Conservation (phyloP, 2,113 vertebrate species). For the Egretta garzetta region DNA sequence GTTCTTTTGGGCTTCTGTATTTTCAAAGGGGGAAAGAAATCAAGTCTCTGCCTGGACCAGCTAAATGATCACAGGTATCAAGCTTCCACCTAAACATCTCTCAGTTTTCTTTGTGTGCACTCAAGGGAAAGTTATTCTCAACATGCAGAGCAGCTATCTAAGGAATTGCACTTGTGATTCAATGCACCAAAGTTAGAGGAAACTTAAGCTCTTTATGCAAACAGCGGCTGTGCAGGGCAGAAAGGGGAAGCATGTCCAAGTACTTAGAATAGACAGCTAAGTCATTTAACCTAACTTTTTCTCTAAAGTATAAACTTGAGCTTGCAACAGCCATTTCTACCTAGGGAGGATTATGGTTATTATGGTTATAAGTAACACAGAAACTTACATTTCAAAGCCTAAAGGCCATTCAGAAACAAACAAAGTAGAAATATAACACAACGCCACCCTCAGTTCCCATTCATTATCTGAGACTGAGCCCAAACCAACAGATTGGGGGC, state of each 20-base stretch:
- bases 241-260: not conserved
- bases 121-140: not conserved
- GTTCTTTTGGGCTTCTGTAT: not conserved
- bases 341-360: rapidly evolving
- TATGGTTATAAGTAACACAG: rapidly evolving
- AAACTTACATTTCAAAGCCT: not conserved
- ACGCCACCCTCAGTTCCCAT: rapidly evolving
- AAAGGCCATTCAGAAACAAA: not conserved
- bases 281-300: not conserved
- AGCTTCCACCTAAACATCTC: not conserved
- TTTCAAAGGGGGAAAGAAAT: not conserved
- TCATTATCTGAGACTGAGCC: not conserved
- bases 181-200: not conserved
- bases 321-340: not conserved
- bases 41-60: not conserved
- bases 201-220: not conserved
- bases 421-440: rapidly evolving
- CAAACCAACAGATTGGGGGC: not conserved
- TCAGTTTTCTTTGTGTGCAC: rapidly evolving
- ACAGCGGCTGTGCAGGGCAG: not conserved
- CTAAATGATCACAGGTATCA: not conserved
- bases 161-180: not conserved
- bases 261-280: not conserved
- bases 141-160: rapidly evolving
- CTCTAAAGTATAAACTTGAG: not conserved